phyloP scores from a whole-genome alignment of 2,113 vertebrate genomes.

The Peromyscus californicus region DNA sequence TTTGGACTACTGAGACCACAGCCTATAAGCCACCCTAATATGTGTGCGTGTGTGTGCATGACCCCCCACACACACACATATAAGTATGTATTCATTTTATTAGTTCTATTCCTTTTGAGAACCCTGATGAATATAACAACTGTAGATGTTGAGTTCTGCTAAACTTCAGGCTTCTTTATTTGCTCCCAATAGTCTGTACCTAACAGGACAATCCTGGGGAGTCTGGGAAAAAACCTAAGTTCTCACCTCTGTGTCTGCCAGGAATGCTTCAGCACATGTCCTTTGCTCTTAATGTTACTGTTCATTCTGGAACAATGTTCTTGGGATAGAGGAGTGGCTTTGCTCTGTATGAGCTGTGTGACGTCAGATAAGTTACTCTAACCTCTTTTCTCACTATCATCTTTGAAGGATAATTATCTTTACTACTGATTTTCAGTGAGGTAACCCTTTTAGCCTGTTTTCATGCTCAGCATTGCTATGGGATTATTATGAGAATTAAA shows the following conservation, averaged over 20 bases:
- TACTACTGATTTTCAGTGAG: neutral
- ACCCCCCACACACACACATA: neutral
- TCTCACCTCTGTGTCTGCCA: neutral
- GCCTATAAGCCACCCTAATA: neutral
- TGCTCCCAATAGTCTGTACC: neutral
- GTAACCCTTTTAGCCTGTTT: neutral
- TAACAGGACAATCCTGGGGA: neutral
- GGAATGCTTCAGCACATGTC: neutral
- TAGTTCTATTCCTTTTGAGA: neutral
- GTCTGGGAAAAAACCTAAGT: neutral
- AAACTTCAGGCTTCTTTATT: neutral
- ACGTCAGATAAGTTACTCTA: neutral
- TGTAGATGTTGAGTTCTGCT: neutral
- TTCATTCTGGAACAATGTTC: neutral
- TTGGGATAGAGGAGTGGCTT: neutral
- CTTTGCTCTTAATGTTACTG: neutral
- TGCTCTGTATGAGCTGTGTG: neutral
- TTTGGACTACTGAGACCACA: neutral
- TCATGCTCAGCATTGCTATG: neutral
- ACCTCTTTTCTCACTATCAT: neutral
- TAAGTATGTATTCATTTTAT: neutral
- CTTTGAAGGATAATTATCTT: neutral
- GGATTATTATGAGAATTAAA: conserved; percentile 13
- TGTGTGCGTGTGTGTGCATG: neutral
- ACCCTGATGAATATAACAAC: neutral